Conservation (phyloP, 1,140 invertebrate species). For the Epicauta chinensis region DNA sequence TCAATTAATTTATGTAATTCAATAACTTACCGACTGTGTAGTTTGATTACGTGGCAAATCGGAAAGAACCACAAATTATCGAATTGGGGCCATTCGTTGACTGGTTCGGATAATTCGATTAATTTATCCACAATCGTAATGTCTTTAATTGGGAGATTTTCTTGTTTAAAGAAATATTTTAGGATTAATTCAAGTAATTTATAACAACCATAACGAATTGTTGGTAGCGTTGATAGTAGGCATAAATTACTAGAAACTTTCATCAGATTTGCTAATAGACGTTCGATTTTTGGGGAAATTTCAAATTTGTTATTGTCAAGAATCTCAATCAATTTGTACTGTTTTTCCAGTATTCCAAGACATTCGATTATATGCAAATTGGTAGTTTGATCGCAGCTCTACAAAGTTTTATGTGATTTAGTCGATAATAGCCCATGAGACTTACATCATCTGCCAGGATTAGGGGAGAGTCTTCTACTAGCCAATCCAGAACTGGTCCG, state of each 20-base stretch:
- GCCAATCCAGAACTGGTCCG: too few species aligned
- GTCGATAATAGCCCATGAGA: too few species aligned
- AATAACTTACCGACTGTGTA: conserved; percentile 4
- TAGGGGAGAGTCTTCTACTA: too few species aligned
- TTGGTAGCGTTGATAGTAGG: not conserved
- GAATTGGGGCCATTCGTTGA: not conserved
- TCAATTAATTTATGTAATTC: not conserved
- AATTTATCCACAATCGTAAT: not conserved
- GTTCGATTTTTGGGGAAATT: too few species aligned
- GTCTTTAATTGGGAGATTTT: not conserved
- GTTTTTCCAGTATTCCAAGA: too few species aligned
- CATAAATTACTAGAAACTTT: conserved; percentile 2
- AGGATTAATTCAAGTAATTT: conserved; percentile 3
- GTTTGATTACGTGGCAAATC: conserved; percentile 1
- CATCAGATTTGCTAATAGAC: not conserved
- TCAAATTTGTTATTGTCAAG: too few species aligned
- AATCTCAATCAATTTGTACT: too few species aligned
- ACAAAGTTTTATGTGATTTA: too few species aligned
- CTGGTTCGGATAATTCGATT: not conserved
- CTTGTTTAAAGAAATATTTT: conserved; percentile 2
- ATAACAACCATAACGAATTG: not conserved
- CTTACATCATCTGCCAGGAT: too few species aligned
- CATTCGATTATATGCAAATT: too few species aligned
- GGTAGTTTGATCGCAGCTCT: too few species aligned
- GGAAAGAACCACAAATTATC: conserved; percentile 1